phyloP scores from a whole-genome alignment of 2,888 invertebrate species.

The Cinara cedri region DNA sequence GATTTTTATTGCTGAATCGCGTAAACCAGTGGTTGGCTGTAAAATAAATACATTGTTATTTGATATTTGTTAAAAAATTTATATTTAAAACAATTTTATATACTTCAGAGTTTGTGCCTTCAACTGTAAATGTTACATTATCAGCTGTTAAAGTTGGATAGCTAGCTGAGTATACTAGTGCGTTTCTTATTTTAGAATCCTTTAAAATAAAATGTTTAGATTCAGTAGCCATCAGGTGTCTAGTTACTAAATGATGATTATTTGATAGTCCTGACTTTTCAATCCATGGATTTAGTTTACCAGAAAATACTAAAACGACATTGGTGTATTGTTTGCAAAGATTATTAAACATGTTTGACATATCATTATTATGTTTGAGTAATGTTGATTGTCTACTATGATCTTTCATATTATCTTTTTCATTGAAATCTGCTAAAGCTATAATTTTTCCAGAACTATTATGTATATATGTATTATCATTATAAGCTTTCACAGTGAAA shows the following conservation, averaged over 20 bases:
- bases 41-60: neutral
- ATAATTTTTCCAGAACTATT: slow-evolving; percentile 15
- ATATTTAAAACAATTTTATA: neutral
- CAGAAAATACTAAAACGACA: slow-evolving; percentile 69
- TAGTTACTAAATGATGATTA: slow-evolving; percentile 59
- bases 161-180: slow-evolving; percentile 52
- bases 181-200: slow-evolving; percentile 21
- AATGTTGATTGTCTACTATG: slow-evolving; percentile 22
- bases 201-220: slow-evolving; percentile 39
- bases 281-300: slow-evolving; percentile 67
- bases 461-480: slow-evolving; percentile 33
- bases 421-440: slow-evolving; percentile 58
- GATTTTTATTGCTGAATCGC: slow-evolving; percentile 37
- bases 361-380: slow-evolving; percentile 68
- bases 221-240: slow-evolving; percentile 33
- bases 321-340: slow-evolving; percentile 65
- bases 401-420: slow-evolving; percentile 51
- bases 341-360: slow-evolving; percentile 68
- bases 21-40: neutral
- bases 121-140: slow-evolving; percentile 11
- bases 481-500: slow-evolving; percentile 58
- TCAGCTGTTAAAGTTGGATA: slow-evolving; percentile 37
- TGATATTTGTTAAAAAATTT: neutral
- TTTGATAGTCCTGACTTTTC: slow-evolving; percentile 59
- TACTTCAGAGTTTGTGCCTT: neutral